Base-by-base conservation (phyloP, 1,140 invertebrate genomes). In the Lucilia cuprina region DNA sequence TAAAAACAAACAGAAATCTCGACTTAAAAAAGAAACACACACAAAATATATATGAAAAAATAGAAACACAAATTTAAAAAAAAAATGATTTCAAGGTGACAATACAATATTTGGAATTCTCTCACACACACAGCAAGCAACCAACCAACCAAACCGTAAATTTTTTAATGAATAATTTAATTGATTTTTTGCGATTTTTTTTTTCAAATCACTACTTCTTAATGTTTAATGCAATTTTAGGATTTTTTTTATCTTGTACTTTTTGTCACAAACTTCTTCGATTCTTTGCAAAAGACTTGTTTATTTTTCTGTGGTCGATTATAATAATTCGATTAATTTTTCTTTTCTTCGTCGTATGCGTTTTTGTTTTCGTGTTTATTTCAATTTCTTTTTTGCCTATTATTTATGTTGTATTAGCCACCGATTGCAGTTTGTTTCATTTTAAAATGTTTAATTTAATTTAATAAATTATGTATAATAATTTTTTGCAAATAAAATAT, bases 91-190 rank as follows among this genome's bases (percentile, higher is more conserved):
- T 70, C 65, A 70, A 70, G 65, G 65, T 70, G 19, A 70, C 65
- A 70, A 70, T 70, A 70, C 13, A 49, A 49, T 70, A 60, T 70
- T 70, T 9, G 65, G 65, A 70, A 70, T 70, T 70, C 65, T 70
- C 65, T 70, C 65, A 70, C 65, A 70, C 65, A 21, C 65, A 25
- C 19, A 30, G 25, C 25, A 30, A 30, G 25, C 25, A 30, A 30
- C 1, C 17, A 21, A 30, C 1, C 17, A 21, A 21, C 10, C 65
- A 70, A 70, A 70, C 21, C n/a, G 65, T 70, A 70, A 70, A 70
- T 21, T 70, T n/a, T 70, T 70, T 70, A 25, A 70, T 70, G 65
- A 21, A 21, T 70, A 21, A 21, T 70, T 70, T 70, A 70, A 70
- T 70, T 70, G 65, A 70, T 70, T 70, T 70, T 70, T 70, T 21